phyloP scores from a whole-genome alignment of 2,113 vertebrate species.

The Heterotilapia buettikoferi region DNA sequence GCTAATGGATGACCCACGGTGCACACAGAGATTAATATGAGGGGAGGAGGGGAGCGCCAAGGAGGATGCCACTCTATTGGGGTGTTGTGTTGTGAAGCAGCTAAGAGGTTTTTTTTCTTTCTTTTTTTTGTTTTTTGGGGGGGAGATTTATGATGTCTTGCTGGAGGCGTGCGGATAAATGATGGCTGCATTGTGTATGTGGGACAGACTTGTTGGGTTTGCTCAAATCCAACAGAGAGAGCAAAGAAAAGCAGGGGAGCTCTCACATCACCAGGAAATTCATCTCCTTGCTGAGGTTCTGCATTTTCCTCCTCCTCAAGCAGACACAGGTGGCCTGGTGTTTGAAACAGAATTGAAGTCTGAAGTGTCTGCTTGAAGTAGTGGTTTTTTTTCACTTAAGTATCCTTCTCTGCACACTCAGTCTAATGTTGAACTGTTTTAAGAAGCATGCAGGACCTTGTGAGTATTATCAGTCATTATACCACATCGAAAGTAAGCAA shows the following conservation, averaged over 20 bases:
- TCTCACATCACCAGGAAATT: not conserved
- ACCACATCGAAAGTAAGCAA: slow-evolving; percentile 1
- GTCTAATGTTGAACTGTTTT: not conserved
- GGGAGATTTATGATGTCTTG: slow-evolving; percentile 42
- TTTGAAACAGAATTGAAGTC: not conserved
- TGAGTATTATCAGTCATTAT: not conserved
- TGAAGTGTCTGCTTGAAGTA: not conserved
- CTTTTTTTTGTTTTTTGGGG: rapidly evolving
- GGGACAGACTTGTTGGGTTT: slow-evolving; percentile 6
- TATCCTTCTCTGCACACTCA: not conserved
- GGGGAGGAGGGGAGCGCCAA: not conserved
- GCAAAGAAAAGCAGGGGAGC: not conserved
- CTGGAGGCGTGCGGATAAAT: slow-evolving; percentile 28
- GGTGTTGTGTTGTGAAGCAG: slow-evolving; percentile 17
- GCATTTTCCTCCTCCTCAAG: not conserved
- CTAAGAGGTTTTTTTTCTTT: not conserved
- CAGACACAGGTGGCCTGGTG: slow-evolving; percentile 5
- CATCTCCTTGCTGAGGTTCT: not conserved
- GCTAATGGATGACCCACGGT: slow-evolving; percentile 39
- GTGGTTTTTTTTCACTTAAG: not conserved
- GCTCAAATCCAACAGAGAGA: slow-evolving; percentile 9
- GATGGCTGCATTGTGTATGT: slow-evolving; percentile 14
- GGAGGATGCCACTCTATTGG: slow-evolving; percentile 12
- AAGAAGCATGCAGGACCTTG: not conserved
- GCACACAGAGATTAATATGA: slow-evolving; percentile 32